Evolutionary conservation across 2,113 vertebrate genomes (phyloP).

Genomic region (Nymphicus hollandicus): DNA sequence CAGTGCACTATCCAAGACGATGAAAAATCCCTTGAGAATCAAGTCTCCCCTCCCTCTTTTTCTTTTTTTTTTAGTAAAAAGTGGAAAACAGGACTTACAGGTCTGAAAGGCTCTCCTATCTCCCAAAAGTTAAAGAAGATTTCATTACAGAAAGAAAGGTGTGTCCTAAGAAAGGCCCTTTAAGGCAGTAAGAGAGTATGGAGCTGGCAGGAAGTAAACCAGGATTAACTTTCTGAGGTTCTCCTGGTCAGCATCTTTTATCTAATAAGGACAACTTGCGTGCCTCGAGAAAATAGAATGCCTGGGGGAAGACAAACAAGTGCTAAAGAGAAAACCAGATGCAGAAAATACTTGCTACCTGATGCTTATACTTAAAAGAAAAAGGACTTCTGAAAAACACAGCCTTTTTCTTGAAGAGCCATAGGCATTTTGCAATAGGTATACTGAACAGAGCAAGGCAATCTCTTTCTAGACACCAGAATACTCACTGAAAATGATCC

Average conservation of each 20-base stretch:
- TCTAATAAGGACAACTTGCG: neutral
- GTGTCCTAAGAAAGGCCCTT: neutral
- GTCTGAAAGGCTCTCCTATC: neutral
- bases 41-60: accelerated
- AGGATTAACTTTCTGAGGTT: neutral
- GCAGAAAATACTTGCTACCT: neutral
- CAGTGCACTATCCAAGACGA: neutral
- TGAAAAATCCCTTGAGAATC: neutral
- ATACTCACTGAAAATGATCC: neutral
- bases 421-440: neutral
- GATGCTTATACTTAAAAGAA: neutral
- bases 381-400: neutral
- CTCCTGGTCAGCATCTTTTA: neutral
- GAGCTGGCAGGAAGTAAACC: neutral
- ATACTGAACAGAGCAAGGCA: neutral
- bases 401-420: neutral
- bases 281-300: neutral
- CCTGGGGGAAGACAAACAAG: neutral
- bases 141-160: neutral
- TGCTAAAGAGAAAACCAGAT: neutral
- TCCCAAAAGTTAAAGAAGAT: neutral
- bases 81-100: neutral
- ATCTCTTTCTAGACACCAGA: neutral
- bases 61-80: neutral
- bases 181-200: neutral